A percentile compares a stretch with the other conserved stretches of the same genome.
phyloP scores from a whole-genome alignment of 2,888 invertebrate genomes.

The Aphidius colemani region DNA sequence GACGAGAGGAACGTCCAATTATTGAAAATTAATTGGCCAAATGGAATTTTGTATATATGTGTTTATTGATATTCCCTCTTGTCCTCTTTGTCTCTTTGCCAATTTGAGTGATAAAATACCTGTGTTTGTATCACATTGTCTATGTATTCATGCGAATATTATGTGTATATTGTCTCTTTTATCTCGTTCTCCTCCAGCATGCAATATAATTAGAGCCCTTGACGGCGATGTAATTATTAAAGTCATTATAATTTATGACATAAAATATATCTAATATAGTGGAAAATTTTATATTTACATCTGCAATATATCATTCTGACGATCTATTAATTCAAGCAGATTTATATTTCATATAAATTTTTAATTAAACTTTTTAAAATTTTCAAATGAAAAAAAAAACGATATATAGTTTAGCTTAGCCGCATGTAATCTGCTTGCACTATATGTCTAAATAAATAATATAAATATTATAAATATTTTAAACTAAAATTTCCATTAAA shows the following conservation, averaged over 20 bases:
- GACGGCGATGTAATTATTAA: constrained; percentile 57
- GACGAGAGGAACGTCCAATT: constrained; percentile 50
- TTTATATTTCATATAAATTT: no score
- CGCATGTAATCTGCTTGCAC: no score
- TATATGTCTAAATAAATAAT: no score
- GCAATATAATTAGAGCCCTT: constrained; percentile 44
- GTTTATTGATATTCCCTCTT: not conserved
- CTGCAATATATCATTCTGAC: no score
- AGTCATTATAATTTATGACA: constrained; percentile 53
- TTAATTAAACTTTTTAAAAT: constrained; percentile 15
- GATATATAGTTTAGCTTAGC: no score
- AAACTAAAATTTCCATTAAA: no score
- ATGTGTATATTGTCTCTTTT: not conserved
- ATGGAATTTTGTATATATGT: constrained; percentile 18
- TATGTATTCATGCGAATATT: constrained; percentile 23
- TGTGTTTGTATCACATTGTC: not conserved
- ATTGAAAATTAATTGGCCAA: constrained; percentile 59
- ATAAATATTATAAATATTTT: no score
- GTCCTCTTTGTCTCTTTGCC: not conserved
- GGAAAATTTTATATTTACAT: no score
- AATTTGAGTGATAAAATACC: not conserved
- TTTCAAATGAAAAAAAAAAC: no score
- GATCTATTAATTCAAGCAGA: no score
- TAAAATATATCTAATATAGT: no score
- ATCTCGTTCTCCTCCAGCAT: constrained; percentile 19